These are phyloP conservation scores for Drosophila setosimentum DNA, from an alignment of 2,888 invertebrate genomes.

Conservation along the genomic window DNA sequence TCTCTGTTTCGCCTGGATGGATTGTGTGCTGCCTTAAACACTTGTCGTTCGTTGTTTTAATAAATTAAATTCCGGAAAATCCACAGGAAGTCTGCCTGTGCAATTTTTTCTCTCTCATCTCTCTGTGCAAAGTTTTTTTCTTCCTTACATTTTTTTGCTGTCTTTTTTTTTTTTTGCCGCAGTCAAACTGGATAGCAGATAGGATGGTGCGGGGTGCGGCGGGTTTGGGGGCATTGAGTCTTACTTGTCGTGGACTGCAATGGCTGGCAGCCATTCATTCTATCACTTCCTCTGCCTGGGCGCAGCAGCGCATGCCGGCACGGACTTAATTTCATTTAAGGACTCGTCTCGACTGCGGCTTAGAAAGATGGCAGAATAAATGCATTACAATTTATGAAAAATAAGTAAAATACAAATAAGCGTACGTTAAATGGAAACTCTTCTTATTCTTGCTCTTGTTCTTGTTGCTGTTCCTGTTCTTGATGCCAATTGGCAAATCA, in stretches of 20 bases:
- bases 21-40: conserved; percentile 34
- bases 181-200: conserved; percentile 8
- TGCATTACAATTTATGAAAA: conserved; percentile 18
- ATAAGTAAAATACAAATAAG: conserved; percentile 13
- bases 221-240: neutral
- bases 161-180: conserved; percentile 11
- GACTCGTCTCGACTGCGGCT: conserved; percentile 51
- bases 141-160: conserved; percentile 28
- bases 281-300: conserved; percentile 74
- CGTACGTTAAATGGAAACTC: neutral
- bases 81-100: conserved; percentile 84
- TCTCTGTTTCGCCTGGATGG: conserved; percentile 5
- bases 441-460: neutral
- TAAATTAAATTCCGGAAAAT: conserved; percentile 85
- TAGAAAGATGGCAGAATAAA: conserved; percentile 38
- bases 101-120: conserved; percentile 43
- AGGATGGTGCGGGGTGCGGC: neutral
- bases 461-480: neutral
- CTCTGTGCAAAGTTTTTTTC: conserved; percentile 19
- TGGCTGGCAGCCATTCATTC: conserved; percentile 76
- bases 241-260: conserved; percentile 45
- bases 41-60: conserved; percentile 81
- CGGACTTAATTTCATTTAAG: conserved; percentile 81
- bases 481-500: conserved; percentile 23
- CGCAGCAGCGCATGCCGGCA: conserved; percentile 74